A percentile compares a stretch with the other conserved stretches of the same genome.
Evolutionary conservation across 2,888 invertebrate genomes (phyloP).

Genomic region (Apodemia zela): DNA sequence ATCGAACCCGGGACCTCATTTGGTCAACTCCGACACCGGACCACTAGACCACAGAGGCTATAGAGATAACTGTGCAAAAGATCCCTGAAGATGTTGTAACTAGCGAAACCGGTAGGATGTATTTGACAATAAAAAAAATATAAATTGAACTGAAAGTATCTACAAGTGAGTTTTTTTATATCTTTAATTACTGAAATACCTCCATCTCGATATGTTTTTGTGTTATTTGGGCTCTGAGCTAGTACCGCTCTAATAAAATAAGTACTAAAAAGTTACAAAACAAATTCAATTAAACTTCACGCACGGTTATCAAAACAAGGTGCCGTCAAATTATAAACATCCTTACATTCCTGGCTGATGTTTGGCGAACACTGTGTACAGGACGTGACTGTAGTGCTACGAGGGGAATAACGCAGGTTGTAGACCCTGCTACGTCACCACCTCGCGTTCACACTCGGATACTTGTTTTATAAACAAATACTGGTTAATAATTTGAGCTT

Average conservation of each 20-base stretch:
- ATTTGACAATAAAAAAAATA: no score
- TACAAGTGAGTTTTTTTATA: no score
- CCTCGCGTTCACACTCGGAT: no score
- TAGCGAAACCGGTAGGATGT: no score
- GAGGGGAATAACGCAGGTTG: not conserved
- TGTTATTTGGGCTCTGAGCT: not conserved
- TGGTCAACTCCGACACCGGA: no score
- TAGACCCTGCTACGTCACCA: not conserved
- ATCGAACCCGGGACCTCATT: no score
- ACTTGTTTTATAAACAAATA: no score
- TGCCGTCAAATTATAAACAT: conserved; percentile 1
- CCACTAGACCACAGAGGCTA: no score
- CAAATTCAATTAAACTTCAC: conserved; percentile 11
- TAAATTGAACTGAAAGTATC: no score
- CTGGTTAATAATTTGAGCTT: no score
- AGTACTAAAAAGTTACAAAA: not conserved
- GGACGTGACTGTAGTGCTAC: conserved; percentile 4
- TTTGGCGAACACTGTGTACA: not conserved
- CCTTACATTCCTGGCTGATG: not conserved
- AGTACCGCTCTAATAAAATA: not conserved
- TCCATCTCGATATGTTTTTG: not conserved
- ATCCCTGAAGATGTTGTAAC: no score
- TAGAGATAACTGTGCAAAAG: no score
- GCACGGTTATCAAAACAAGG: conserved; percentile 1
- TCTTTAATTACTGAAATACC: not conserved